These are phyloP conservation scores for Drosophila tristis DNA, from an alignment of 1,140 invertebrate species.

Conservation along the genomic window DNA sequence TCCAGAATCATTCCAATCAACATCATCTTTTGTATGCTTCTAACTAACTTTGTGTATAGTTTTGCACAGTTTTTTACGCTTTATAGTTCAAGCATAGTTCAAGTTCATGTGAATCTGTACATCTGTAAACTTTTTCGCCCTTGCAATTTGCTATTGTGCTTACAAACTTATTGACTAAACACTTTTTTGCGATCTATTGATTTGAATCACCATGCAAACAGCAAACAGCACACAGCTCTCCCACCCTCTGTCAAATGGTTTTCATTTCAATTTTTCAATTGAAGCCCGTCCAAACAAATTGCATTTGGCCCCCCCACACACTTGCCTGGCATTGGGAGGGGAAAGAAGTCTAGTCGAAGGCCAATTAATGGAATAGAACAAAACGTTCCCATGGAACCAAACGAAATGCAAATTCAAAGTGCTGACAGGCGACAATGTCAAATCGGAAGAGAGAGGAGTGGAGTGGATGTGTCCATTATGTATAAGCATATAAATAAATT, in stretches of 20 bases:
- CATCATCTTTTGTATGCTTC: too few species aligned
- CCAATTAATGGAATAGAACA: constrained; percentile 60
- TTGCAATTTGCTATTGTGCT: constrained; percentile 3
- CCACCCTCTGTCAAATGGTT: background rate
- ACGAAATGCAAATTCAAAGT: constrained; percentile 51
- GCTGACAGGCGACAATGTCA: constrained; percentile 66
- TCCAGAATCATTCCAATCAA: too few species aligned
- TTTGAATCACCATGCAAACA: constrained; percentile 48
- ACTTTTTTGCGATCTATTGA: constrained; percentile 61
- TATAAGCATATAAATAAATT: constrained; percentile 43
- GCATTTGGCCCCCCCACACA: constrained; percentile 40
- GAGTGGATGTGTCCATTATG: constrained; percentile 9
- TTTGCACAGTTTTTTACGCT: too few species aligned
- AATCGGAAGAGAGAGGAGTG: constrained; percentile 2
- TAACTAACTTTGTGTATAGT: too few species aligned
- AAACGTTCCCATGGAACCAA: constrained; percentile 23
- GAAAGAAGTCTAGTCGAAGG: constrained; percentile 47
- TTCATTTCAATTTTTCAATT: constrained; percentile 50
- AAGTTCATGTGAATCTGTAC: background rate
- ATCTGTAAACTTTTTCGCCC: background rate
- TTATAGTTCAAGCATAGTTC: too few species aligned
- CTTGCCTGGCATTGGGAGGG: constrained; percentile 19
- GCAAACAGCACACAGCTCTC: background rate
- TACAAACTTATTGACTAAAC: constrained; percentile 68
- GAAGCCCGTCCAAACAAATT: constrained; percentile 44